These are phyloP conservation scores for Rhaphigaster nebulosa DNA, from an alignment of 2,888 invertebrate species.

Conservation along the genomic window DNA sequence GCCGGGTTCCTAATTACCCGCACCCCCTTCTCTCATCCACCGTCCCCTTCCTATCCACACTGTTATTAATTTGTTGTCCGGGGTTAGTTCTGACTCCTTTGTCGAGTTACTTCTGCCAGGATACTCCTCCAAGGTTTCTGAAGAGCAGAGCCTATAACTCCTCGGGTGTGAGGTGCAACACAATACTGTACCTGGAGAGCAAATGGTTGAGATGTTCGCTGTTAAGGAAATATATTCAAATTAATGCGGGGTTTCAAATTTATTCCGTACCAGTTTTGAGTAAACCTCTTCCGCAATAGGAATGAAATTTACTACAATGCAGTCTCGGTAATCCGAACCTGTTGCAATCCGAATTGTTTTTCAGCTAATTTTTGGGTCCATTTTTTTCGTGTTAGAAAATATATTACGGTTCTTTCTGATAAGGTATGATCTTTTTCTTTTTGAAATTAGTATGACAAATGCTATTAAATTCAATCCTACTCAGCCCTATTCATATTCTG, in stretches of 20 bases:
- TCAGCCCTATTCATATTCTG: too few species aligned
- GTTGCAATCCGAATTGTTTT: too few species aligned
- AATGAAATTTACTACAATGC: not conserved
- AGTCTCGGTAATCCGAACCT: too few species aligned
- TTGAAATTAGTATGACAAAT: too few species aligned
- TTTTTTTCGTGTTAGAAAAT: too few species aligned
- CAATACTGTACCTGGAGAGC: not conserved
- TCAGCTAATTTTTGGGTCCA: too few species aligned
- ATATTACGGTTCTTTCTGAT: too few species aligned
- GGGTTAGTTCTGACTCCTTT: conserved; percentile 38
- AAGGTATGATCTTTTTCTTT: too few species aligned
- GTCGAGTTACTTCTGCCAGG: conserved; percentile 24
- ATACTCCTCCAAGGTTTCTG: not conserved
- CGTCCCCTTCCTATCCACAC: conserved; percentile 16
- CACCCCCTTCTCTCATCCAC: not conserved
- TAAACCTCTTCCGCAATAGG: not conserved
- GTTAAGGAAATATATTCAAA: not conserved
- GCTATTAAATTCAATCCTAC: too few species aligned
- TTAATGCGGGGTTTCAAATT: not conserved
- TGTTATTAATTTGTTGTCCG: conserved; percentile 56
- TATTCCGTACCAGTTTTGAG: not conserved
- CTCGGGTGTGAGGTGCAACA: not conserved
- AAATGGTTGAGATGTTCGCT: not conserved
- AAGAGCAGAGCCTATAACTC: conserved; percentile 20
- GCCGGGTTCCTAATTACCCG: conserved; percentile 18